phyloP scores from a whole-genome alignment of 2,888 invertebrate genomes.

The Artemia sinica region DNA sequence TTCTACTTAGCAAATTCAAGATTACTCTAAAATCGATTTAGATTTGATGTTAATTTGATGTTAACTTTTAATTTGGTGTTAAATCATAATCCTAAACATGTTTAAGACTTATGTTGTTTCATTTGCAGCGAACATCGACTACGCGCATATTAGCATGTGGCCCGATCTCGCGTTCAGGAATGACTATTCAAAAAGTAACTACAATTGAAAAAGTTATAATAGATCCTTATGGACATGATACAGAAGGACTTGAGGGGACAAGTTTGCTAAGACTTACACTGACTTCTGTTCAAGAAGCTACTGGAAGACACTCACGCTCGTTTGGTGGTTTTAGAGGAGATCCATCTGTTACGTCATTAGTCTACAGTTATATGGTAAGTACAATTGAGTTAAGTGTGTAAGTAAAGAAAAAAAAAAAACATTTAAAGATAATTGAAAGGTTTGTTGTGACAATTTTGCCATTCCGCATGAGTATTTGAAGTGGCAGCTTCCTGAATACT shows the following conservation, averaged over 20 bases:
- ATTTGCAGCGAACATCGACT: not conserved
- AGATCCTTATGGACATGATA: not conserved
- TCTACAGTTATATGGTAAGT: slow-evolving; percentile 3
- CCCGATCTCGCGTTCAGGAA: not conserved
- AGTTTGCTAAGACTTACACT: not conserved
- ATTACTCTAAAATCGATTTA: too few species aligned
- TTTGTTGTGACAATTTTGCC: too few species aligned
- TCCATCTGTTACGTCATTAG: not conserved
- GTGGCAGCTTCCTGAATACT: too few species aligned
- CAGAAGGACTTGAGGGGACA: slow-evolving; percentile 4
- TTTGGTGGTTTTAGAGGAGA: not conserved
- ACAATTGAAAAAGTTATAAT: slow-evolving; percentile 1
- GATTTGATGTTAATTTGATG: too few species aligned
- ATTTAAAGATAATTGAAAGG: too few species aligned
- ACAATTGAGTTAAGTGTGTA: not conserved
- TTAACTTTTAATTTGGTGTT: too few species aligned
- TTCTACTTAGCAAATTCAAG: too few species aligned
- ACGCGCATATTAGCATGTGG: slow-evolving; percentile 1
- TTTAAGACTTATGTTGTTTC: not conserved
- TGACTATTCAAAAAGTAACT: not conserved
- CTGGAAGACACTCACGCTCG: not conserved
- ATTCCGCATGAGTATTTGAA: too few species aligned
- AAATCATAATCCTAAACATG: too few species aligned
- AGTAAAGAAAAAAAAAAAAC: too few species aligned
- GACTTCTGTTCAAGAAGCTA: not conserved